phyloP scores from a whole-genome alignment of 2,888 invertebrate species.

The Lathronympha strigana region DNA sequence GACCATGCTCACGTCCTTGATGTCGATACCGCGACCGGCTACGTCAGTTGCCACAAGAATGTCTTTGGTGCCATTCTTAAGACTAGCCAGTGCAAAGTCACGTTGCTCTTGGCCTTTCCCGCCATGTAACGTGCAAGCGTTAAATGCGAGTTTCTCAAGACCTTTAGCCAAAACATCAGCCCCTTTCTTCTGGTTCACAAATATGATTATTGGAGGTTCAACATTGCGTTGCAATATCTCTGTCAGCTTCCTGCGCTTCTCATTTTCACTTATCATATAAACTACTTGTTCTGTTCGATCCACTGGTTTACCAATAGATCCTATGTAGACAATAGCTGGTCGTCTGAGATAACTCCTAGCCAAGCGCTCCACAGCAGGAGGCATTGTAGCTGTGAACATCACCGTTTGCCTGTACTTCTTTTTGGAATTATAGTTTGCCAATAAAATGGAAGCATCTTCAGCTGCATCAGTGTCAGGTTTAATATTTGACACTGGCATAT shows the following conservation, averaged over 20 bases:
- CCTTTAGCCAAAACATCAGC: slow-evolving; percentile 99
- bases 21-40: slow-evolving; percentile 99
- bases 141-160: slow-evolving; percentile 97
- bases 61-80: slow-evolving; percentile 98
- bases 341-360: slow-evolving; percentile 97
- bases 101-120: slow-evolving; percentile 99
- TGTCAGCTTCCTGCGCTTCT: slow-evolving; percentile 98
- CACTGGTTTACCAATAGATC: slow-evolving; percentile 97
- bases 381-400: slow-evolving; percentile 99
- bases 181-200: slow-evolving; percentile 99
- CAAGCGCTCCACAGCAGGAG: slow-evolving; percentile 97
- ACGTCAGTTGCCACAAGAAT: slow-evolving; percentile 99
- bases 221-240: slow-evolving; percentile 94
- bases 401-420: slow-evolving; percentile 99
- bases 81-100: slow-evolving; percentile 98
- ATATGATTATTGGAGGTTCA: slow-evolving; percentile 99
- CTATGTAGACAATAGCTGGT: slow-evolving; percentile 99
- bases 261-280: slow-evolving; percentile 96
- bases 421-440: slow-evolving; percentile 97
- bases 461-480: slow-evolving; percentile 99
- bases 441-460: slow-evolving; percentile 95
- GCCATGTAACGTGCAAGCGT: slow-evolving; percentile 98
- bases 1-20: slow-evolving; percentile 99
- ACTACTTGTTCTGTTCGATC: slow-evolving; percentile 99
- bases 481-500: slow-evolving; percentile 98